Percentiles rank a stretch among this genome's conserved stretches.
phyloP scores from a whole-genome alignment of 2,888 invertebrate species.

The Aquatica leii region DNA sequence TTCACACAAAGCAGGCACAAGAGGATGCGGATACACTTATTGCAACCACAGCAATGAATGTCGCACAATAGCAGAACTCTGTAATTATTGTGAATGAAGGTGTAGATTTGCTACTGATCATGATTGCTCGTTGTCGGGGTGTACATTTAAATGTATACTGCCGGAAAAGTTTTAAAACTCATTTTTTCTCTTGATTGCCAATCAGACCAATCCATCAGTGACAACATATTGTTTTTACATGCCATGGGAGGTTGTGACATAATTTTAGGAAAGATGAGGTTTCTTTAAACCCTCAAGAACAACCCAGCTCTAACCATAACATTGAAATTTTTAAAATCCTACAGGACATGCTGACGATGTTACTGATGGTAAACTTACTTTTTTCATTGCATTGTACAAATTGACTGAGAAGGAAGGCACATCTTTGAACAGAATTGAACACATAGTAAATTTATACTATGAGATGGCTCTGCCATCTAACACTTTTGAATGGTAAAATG shows the following conservation, averaged over 20 bases:
- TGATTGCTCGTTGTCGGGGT: conserved; percentile 10
- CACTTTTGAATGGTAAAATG: no score
- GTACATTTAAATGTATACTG: conserved; percentile 18
- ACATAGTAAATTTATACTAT: no score
- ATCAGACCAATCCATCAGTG: no score
- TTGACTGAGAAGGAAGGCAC: not conserved
- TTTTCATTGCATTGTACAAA: not conserved
- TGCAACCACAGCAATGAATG: no score
- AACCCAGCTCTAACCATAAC: not conserved
- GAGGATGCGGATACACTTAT: no score
- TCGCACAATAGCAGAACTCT: no score
- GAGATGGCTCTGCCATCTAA: no score
- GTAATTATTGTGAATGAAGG: no score
- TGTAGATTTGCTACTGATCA: not conserved
- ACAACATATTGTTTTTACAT: no score
- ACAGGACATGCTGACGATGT: not conserved
- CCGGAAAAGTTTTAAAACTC: no score
- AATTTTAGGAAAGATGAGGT: not conserved
- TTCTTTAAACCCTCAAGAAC: not conserved
- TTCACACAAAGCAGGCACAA: not conserved
- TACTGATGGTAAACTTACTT: not conserved
- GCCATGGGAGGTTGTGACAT: no score
- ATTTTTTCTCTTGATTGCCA: conserved; percentile 12
- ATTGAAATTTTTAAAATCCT: conserved; percentile 7
- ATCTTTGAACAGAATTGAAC: not conserved